phyloP scores from a whole-genome alignment of 2,797 vertebrate genomes.

The Pogonophryne albipinna region DNA sequence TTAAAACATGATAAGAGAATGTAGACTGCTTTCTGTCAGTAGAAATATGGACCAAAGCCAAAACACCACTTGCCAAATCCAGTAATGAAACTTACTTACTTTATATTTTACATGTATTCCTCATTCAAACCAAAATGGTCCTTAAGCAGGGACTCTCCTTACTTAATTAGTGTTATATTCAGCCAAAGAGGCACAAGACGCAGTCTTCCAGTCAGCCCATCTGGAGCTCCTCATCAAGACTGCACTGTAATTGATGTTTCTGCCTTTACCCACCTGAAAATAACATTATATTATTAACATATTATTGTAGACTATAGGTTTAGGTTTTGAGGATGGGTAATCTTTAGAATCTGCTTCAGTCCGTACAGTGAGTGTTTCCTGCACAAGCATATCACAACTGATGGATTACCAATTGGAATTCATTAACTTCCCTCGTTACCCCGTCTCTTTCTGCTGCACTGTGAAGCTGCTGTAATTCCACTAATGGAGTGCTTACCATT shows the following conservation, averaged over 20 bases:
- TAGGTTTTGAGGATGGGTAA: not conserved
- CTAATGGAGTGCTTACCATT: conserved; percentile 77
- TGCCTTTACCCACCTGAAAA: conserved; percentile 10
- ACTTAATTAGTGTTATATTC: not conserved
- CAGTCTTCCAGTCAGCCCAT: conserved; percentile 7
- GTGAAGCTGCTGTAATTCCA: conserved; percentile 74
- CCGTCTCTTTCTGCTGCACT: conserved; percentile 48
- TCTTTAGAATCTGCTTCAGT: conserved; percentile 7
- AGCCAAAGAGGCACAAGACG: not conserved
- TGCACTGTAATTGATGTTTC: conserved; percentile 21
- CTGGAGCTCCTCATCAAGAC: conserved; percentile 16
- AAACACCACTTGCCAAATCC: not conserved
- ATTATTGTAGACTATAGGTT: conserved; percentile 6
- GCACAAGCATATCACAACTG: conserved; percentile 41
- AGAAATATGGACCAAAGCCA: not conserved
- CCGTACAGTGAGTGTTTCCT: conserved; percentile 24
- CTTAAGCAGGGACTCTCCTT: not conserved
- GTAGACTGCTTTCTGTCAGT: too few relatives aligned
- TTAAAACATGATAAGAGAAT: too few relatives aligned
- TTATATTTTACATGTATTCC: not conserved
- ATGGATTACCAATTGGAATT: conserved; percentile 58
- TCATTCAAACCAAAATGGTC: not conserved
- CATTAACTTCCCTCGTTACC: conserved; percentile 52
- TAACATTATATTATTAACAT: conserved; percentile 16
- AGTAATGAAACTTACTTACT: not conserved